A percentile compares a stretch with the other conserved stretches of the same genome.
These are phyloP conservation scores for Notospermus geniculatus DNA, from an alignment of 1,140 invertebrate species.

Conservation along the genomic window DNA sequence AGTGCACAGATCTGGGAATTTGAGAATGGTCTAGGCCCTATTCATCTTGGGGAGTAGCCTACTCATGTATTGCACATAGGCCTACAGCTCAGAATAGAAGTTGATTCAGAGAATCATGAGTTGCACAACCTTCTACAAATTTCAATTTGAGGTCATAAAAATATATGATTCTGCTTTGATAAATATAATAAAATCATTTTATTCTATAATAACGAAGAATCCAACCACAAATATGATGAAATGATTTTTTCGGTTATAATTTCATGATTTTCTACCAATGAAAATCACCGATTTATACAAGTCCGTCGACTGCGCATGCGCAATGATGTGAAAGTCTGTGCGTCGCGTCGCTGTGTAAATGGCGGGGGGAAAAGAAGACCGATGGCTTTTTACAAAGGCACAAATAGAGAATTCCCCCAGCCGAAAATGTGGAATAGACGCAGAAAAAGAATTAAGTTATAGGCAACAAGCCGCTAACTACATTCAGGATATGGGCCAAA, in stretches of 20 bases:
- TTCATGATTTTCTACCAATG: constrained; percentile 17
- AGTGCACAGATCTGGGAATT: too few relatives aligned
- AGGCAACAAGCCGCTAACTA: constrained; percentile 94
- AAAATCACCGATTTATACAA: neutral
- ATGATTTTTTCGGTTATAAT: constrained; percentile 16
- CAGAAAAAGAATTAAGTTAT: constrained; percentile 88
- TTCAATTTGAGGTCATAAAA: too few relatives aligned
- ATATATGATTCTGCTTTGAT: too few relatives aligned
- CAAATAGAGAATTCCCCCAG: constrained; percentile 84
- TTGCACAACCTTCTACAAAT: too few relatives aligned
- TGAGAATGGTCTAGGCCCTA: too few relatives aligned
- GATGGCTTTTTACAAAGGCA: constrained; percentile 93
- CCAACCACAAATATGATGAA: neutral
- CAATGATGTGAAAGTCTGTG: constrained; percentile 21
- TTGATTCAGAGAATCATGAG: too few relatives aligned
- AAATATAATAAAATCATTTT: neutral
- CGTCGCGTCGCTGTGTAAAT: constrained; percentile 54
- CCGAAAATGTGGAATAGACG: constrained; percentile 82
- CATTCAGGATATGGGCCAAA: constrained; percentile 96
- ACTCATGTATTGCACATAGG: too few relatives aligned
- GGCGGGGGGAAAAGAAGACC: constrained; percentile 62
- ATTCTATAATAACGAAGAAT: neutral
- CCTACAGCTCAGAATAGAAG: too few relatives aligned
- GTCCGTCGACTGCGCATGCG: constrained; percentile 32
- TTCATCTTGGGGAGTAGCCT: too few relatives aligned